phyloP scores from a whole-genome alignment of 1,140 invertebrate species.

The Heliconius melpomene region DNA sequence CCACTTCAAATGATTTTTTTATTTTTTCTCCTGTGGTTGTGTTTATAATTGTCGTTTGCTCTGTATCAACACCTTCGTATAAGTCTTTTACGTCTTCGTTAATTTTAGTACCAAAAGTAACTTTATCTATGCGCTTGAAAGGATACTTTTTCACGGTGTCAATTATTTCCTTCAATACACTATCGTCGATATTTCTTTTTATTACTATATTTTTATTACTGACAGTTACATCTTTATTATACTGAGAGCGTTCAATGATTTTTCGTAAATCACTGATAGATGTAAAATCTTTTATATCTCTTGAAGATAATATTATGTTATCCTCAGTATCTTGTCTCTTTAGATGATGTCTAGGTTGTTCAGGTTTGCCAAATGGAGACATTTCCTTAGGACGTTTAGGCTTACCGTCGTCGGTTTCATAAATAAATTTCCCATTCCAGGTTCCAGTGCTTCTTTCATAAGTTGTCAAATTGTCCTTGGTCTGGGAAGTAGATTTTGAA shows the following conservation, averaged over 20 bases:
- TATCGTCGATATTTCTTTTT: conserved; percentile 72
- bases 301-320: conserved; percentile 75
- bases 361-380: conserved; percentile 71
- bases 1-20: conserved; percentile 76
- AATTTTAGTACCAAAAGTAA: conserved; percentile 73
- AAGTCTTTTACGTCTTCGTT: conserved; percentile 77
- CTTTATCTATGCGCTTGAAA: conserved; percentile 75
- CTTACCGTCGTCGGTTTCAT: conserved; percentile 72
- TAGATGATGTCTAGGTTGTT: conserved; percentile 71
- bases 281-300: conserved; percentile 77
- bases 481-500: conserved; percentile 54
- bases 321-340: conserved; percentile 76
- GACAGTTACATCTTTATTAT: conserved; percentile 70
- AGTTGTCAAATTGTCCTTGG: conserved; percentile 70
- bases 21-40: conserved; percentile 69
- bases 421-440: conserved; percentile 75
- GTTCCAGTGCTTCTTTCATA: conserved; percentile 76
- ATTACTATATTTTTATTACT: conserved; percentile 77
- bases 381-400: conserved; percentile 69
- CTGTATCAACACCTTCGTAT: conserved; percentile 74
- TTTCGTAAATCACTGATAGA: conserved; percentile 74
- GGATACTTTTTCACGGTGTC: conserved; percentile 77
- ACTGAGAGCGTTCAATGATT: conserved; percentile 70
- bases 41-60: conserved; percentile 66
- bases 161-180: conserved; percentile 74